Base-by-base conservation (phyloP, 2,797 vertebrate species). In the Anableps anableps region DNA sequence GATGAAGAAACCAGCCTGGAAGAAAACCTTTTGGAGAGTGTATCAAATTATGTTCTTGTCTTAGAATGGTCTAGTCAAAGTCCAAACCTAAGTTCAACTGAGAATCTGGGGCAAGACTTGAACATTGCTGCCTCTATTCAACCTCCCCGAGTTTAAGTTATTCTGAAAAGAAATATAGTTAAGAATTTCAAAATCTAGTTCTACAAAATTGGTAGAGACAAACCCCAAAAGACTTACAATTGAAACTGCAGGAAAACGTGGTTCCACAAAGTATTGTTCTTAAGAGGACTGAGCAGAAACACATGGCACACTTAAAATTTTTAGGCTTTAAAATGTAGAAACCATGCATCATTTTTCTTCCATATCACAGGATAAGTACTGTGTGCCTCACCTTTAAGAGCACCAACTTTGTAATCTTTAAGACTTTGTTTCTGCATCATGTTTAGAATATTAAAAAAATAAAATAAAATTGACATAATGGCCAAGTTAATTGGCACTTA, bases 381-480 rank as follows among this genome's bases (percentile, higher is more conserved):
- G 21, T 55, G 51, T 55, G 26, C 76, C 76, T 78, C 70, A 78
- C 79, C 84, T 86, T 80, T 53, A 77, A 83, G 79, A 88, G 82
- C 81, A 74, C 77, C 86, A 88, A 90, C 85, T 81, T 89, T 86
- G 14, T 75, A 82, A 72, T 88, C 78, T 66, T 11, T 0, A 8
- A 17, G 34, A 31, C 10, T 21, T 45, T 79, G 71, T 68, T 80
- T 64, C 75, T 83, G 76, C 80, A 48, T 50, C 76, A 72, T 62
- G 23, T 41, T 58, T 73, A 19, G 66, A 66, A 13, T 58, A 73
- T 68, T 55, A 51, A 79, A 36, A 77, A 13, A 2, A 74, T 66
- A 10, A 43, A 4, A 5, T 70, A 71, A 21, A 79, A 11, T 72
- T 55, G 47, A 73, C 79, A 38, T 48, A 60, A 60, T 17, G 36